Conservation (phyloP, 2,888 invertebrate genomes). For the Nomada lathburiana region DNA sequence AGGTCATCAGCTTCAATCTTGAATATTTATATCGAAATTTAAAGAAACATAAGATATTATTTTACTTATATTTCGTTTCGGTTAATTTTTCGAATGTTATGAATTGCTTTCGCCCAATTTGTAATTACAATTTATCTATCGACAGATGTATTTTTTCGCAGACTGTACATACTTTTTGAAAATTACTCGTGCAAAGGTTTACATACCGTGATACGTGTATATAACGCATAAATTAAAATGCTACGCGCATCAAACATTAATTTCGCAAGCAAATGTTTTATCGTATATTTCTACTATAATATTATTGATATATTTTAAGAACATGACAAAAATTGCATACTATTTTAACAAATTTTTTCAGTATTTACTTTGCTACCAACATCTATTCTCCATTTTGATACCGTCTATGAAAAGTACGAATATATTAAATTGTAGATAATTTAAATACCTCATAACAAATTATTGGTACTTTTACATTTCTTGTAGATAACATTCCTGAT, state of each 20-base stretch:
- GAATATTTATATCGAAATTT: neutral
- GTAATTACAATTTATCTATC: neutral
- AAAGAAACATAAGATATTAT: neutral
- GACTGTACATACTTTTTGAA: neutral
- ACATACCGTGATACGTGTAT: neutral
- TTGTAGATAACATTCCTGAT: too few species aligned
- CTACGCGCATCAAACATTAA: neutral
- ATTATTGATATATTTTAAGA: too few species aligned
- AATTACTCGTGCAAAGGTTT: neutral
- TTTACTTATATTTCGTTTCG: neutral
- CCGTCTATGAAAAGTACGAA: too few species aligned
- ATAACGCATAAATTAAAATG: neutral
- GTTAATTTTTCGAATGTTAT: too few species aligned
- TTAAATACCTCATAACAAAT: too few species aligned
- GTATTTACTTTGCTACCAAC: too few species aligned
- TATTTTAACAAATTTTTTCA: too few species aligned
- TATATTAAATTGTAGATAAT: neutral
- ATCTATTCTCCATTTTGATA: too few species aligned
- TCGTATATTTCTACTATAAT: too few species aligned
- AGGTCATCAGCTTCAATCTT: neutral
- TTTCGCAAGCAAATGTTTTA: neutral
- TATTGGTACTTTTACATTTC: too few species aligned
- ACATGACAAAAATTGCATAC: too few species aligned
- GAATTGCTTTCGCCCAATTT: neutral
- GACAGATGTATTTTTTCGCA: neutral